A percentile compares a stretch with the other conserved stretches of the same genome.
Evolutionary conservation across 2,113 vertebrate genomes (phyloP).

Genomic region (Phylloscopus whistleri): DNA sequence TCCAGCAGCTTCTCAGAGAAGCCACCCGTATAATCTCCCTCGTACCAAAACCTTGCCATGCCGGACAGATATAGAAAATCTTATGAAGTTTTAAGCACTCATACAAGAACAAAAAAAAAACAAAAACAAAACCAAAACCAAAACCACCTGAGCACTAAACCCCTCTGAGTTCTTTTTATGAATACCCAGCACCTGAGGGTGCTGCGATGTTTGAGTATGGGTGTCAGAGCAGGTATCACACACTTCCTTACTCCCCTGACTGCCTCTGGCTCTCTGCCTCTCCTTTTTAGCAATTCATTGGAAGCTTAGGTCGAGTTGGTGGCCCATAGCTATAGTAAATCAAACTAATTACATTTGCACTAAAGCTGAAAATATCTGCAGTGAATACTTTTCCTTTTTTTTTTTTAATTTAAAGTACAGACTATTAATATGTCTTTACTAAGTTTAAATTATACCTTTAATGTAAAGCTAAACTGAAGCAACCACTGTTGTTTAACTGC

Average conservation of each 20-base stretch:
- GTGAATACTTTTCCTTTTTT: background rate
- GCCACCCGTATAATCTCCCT: accelerated
- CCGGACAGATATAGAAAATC: background rate
- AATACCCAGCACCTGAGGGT: background rate
- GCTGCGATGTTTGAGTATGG: background rate
- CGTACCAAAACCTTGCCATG: background rate
- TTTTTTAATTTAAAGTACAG: background rate
- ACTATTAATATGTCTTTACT: constrained; percentile 44
- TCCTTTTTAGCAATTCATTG: constrained; percentile 31
- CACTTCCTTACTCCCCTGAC: background rate
- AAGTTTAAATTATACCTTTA: constrained; percentile 25
- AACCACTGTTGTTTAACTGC: background rate
- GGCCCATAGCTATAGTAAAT: constrained; percentile 64
- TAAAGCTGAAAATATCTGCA: constrained; percentile 42
- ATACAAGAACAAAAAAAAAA: accelerated
- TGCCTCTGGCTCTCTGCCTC: background rate
- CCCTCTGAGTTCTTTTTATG: background rate
- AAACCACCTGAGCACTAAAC: background rate
- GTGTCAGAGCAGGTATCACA: background rate
- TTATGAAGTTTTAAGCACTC: background rate
- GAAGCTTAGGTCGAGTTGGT: constrained; percentile 42
- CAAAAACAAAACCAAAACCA: background rate
- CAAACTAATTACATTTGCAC: constrained; percentile 68
- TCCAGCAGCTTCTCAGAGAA: background rate
- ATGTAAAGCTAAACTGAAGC: constrained; percentile 13